These are phyloP conservation scores for Tauraco erythrolophus DNA, from an alignment of 2,113 vertebrate genomes.

Conservation along the genomic window DNA sequence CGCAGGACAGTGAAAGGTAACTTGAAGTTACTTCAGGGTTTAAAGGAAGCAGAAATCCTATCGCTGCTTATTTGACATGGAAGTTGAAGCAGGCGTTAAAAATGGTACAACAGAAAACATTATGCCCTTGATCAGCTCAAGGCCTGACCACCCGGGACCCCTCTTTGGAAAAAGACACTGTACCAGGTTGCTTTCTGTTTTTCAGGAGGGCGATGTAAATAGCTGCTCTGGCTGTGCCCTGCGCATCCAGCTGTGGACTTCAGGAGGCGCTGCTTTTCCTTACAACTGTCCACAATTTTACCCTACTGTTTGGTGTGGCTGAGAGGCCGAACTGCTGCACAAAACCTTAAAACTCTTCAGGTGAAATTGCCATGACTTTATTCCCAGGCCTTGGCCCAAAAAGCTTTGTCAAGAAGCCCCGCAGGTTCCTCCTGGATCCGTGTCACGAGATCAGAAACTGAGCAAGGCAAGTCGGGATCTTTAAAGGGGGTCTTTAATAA, in stretches of 20 bases:
- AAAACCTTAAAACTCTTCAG: not conserved
- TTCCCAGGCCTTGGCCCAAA: not conserved
- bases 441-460: not conserved
- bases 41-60: not conserved
- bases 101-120: not conserved
- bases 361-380: not conserved
- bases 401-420: not conserved
- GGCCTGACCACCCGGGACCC: not conserved
- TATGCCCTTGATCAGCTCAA: not conserved
- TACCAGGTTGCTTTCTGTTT: not conserved
- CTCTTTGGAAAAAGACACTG: not conserved
- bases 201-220: not conserved
- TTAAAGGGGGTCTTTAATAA: not conserved
- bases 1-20: fast-evolving
- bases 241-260: not conserved
- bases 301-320: not conserved
- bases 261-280: not conserved
- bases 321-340: not conserved
- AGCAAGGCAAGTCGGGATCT: not conserved
- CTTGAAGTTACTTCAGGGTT: not conserved
- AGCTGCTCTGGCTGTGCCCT: not conserved
- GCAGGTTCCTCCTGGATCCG: not conserved
- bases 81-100: not conserved
- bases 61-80: not conserved
- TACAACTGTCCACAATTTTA: not conserved